A percentile compares a stretch with the other conserved stretches of the same genome.
These are phyloP conservation scores for Pseudoips prasinana DNA, from an alignment of 2,888 invertebrate genomes.

Conservation along the genomic window DNA sequence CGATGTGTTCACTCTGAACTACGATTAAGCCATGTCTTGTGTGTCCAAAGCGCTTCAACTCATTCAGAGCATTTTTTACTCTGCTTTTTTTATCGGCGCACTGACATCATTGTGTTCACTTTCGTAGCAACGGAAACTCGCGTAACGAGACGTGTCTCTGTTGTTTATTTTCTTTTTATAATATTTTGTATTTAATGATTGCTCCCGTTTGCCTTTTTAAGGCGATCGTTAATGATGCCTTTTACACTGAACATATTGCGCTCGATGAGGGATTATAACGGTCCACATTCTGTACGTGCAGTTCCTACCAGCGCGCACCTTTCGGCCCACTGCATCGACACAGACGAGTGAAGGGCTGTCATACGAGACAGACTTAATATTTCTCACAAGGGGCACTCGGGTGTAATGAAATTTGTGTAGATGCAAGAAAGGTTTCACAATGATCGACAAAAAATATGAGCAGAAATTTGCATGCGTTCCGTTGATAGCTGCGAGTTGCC, in stretches of 20 bases:
- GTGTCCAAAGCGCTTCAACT: slow-evolving; percentile 56
- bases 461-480: slow-evolving; percentile 59
- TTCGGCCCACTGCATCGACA: slow-evolving; percentile 42
- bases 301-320: slow-evolving; percentile 51
- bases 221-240: slow-evolving; percentile 78
- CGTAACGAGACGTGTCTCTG: slow-evolving; percentile 67
- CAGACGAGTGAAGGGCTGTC: slow-evolving; percentile 75
- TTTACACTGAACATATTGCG: slow-evolving; percentile 71
- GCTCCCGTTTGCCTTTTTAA: slow-evolving; percentile 78
- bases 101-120: slow-evolving; percentile 76
- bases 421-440: slow-evolving; percentile 48
- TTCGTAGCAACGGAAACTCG: slow-evolving; percentile 77
- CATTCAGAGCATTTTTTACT: slow-evolving; percentile 70
- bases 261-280: slow-evolving; percentile 77
- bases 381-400: slow-evolving; percentile 64
- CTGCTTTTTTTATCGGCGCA: slow-evolving; percentile 64
- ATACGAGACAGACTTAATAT: slow-evolving; percentile 60
- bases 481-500: slow-evolving; percentile 62
- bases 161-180: slow-evolving; percentile 69
- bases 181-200: slow-evolving; percentile 78
- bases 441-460: slow-evolving; percentile 45
- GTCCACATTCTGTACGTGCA: slow-evolving; percentile 51
- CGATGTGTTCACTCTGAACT: slow-evolving; percentile 41
- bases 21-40: slow-evolving; percentile 50
- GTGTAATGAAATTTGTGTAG: slow-evolving; percentile 62